Conservation (phyloP, 2,797 vertebrate genomes). For the Gallinago solitaria region DNA sequence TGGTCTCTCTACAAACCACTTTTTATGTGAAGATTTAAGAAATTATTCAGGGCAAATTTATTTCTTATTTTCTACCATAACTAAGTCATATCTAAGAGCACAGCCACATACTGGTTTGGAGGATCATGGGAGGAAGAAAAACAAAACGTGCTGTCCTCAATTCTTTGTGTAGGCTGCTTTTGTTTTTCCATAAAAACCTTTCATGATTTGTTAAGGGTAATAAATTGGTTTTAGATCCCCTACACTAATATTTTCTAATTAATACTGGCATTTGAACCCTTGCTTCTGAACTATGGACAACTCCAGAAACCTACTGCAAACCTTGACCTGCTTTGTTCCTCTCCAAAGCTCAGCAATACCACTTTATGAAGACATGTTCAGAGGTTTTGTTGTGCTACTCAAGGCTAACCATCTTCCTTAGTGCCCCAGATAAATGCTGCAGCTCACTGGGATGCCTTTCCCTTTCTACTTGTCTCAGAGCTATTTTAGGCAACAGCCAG, state of each 20-base stretch:
- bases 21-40: background rate
- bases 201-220: background rate
- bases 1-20: background rate
- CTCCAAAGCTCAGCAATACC: background rate
- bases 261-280: background rate
- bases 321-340: background rate
- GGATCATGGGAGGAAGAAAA: background rate
- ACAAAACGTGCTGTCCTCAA: background rate
- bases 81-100: background rate
- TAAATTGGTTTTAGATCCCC: background rate
- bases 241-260: background rate
- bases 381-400: background rate
- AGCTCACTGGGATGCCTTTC: background rate
- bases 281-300: background rate
- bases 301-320: background rate
- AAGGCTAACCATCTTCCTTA: background rate
- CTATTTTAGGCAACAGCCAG: background rate
- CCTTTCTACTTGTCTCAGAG: background rate
- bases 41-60: background rate
- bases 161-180: background rate
- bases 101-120: background rate
- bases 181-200: background rate
- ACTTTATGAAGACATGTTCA: background rate
- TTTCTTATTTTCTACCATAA: background rate
- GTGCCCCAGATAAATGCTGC: background rate